Base-by-base conservation (phyloP, 2,797 vertebrate genomes). In the Rhinatrema bivittatum region DNA sequence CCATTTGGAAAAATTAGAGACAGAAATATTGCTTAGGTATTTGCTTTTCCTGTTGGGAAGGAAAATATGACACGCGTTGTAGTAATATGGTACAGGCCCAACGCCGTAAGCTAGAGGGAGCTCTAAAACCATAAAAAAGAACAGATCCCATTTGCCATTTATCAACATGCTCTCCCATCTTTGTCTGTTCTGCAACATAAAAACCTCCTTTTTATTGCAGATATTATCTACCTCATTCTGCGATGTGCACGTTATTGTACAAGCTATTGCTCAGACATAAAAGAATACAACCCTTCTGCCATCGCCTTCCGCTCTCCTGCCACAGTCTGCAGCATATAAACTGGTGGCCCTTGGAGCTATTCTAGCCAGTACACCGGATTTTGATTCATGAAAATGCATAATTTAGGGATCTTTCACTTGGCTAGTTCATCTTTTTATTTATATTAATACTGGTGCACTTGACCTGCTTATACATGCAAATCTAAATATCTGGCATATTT, bases 171-270 rank as follows among this genome's bases (percentile, higher is more conserved):
- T 48, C 30, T 25, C 24, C 43, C 37, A 66, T 66, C 71, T 72
- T 72, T 72, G 71, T 74, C 64, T 70, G 64, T 45, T 19, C 42
- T 18, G 15, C 50, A 57, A 42, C 68, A 64, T 59, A 59, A 72
- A 68, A 57, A 64, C 59, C 57, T 48, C 37, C 9, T 57, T 30
- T 62, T 72, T 70, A 72, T 74, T 64, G 68, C 64, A 64, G 71
- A 74, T 74, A 59, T 61, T 74, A 74, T 74, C 71, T 59, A 38
- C 48, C 47, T 60, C 56, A 9, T 50, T 66, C 64, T 62, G 2
- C 32, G 60, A 70, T 74, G 70, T 57, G 62, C 59, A 68, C 53
- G 62, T 62, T 70, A 74, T 74, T 72, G 71, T 68, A 61, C 57
- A 42, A 70, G 66, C 62, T 50, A 65, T 59, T 58, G 55, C 53